Conservation (phyloP, 1,140 invertebrate species). For the Saccostrea glomerata region DNA sequence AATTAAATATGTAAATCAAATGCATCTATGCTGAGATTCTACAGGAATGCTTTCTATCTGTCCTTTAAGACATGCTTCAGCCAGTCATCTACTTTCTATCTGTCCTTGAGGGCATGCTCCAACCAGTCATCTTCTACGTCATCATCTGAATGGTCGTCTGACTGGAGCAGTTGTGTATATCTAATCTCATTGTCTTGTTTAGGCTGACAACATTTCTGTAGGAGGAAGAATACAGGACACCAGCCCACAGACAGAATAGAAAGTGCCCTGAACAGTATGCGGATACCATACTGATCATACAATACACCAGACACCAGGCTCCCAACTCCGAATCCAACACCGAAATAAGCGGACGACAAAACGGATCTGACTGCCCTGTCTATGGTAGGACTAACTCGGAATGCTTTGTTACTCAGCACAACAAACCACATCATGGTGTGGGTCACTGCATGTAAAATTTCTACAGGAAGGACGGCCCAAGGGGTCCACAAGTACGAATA, state of each 20-base stretch:
- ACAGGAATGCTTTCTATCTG: neutral
- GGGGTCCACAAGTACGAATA: slow-evolving; percentile 72
- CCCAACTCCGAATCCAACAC: slow-evolving; percentile 72
- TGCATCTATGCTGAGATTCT: neutral
- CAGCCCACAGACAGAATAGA: slow-evolving; percentile 66
- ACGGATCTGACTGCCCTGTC: slow-evolving; percentile 73
- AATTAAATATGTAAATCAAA: neutral
- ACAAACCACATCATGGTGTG: slow-evolving; percentile 76
- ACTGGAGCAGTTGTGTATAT: slow-evolving; percentile 69
- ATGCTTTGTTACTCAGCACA: slow-evolving; percentile 71
- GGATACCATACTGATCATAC: slow-evolving; percentile 66
- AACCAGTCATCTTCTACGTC: slow-evolving; percentile 75
- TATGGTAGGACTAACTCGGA: slow-evolving; percentile 69
- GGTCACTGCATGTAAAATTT: slow-evolving; percentile 72
- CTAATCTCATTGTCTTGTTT: slow-evolving; percentile 65
- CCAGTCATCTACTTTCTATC: slow-evolving; percentile 71
- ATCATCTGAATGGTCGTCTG: slow-evolving; percentile 68
- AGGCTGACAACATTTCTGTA: slow-evolving; percentile 68
- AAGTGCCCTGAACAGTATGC: slow-evolving; percentile 68
- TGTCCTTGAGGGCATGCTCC: slow-evolving; percentile 73
- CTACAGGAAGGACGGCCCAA: slow-evolving; percentile 72
- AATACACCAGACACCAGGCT: slow-evolving; percentile 70
- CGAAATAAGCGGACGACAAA: slow-evolving; percentile 74
- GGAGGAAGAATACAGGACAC: slow-evolving; percentile 68
- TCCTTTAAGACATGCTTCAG: slow-evolving; percentile 68